Evolutionary conservation across 2,113 vertebrate genomes (phyloP).

Genomic region (Polypterus senegalus): DNA sequence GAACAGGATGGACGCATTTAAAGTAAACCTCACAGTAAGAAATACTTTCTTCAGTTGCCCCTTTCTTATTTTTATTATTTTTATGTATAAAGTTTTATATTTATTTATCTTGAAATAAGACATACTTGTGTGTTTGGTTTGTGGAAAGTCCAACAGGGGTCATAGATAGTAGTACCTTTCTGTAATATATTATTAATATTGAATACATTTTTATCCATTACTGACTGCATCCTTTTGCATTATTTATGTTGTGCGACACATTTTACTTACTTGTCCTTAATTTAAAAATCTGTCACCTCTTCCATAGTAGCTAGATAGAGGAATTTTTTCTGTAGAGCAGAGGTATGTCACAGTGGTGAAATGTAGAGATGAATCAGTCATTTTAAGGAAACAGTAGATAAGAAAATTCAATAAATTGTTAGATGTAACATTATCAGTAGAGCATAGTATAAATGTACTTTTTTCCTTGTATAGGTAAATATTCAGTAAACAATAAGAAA

Average conservation of each 20-base stretch:
- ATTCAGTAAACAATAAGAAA: no score
- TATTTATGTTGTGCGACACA: slow-evolving; percentile 46
- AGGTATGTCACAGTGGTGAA: slow-evolving; percentile 15
- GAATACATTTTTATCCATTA: slow-evolving; percentile 29
- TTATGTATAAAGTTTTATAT: no score
- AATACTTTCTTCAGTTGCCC: no score
- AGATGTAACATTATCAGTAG: no score
- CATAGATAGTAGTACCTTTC: slow-evolving; percentile 42
- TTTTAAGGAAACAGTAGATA: background rate
- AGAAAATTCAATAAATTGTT: background rate
- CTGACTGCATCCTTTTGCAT: slow-evolving; percentile 49
- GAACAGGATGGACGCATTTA: no score
- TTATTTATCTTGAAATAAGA: no score
- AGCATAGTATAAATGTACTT: no score
- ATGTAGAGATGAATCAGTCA: slow-evolving; percentile 12
- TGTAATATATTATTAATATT: slow-evolving; percentile 49
- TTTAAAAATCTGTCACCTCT: slow-evolving; percentile 19
- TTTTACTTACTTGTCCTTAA: slow-evolving; percentile 35
- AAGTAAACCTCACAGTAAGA: no score
- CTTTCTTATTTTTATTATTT: no score
- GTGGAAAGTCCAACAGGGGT: slow-evolving; percentile 35
- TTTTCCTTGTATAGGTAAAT: no score
- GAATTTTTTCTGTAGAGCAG: slow-evolving; percentile 20
- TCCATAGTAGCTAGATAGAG: slow-evolving; percentile 26
- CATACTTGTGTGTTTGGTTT: slow-evolving; percentile 10